A percentile compares a stretch with the other conserved stretches of the same genome.
Conservation (phyloP, 1,140 invertebrate genomes). For the Drosophila fuyamai region DNA sequence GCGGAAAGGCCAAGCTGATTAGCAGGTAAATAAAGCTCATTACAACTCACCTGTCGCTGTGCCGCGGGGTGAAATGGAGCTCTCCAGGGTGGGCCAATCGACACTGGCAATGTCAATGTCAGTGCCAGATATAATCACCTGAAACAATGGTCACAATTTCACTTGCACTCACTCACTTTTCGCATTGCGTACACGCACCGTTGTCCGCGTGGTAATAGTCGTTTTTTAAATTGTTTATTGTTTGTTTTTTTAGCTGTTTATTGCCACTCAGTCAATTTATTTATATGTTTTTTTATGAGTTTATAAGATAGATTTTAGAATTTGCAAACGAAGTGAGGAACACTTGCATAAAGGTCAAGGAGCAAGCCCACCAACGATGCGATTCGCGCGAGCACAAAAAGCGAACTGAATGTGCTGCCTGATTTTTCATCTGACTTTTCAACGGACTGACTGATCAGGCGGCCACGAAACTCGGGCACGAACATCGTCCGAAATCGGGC, state of each 20-base stretch:
- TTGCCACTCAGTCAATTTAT: conserved; percentile 20
- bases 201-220: conserved; percentile 32
- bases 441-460: conserved; percentile 68
- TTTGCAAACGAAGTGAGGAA: conserved; percentile 1
- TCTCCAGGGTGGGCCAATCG: conserved; percentile 8
- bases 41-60: conserved; percentile 34
- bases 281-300: conserved; percentile 28
- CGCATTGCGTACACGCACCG: conserved; percentile 39
- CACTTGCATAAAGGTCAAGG: conserved; percentile 8
- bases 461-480: conserved; percentile 27
- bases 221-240: conserved; percentile 58
- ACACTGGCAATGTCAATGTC: conserved; percentile 66
- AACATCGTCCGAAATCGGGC: conserved; percentile 31
- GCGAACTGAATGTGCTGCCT: conserved; percentile 57
- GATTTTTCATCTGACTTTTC: conserved; percentile 10
- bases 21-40: conserved; percentile 49
- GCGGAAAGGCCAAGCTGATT: conserved; percentile 57
- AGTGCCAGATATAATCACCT: conserved; percentile 39
- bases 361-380: conserved; percentile 51
- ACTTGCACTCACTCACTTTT: conserved; percentile 38
- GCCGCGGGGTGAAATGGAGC: conserved; percentile 11
- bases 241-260: conserved; percentile 28
- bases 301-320: conserved; percentile 10
- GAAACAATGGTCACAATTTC: conserved; percentile 36
- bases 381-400: conserved; percentile 59